phyloP scores from a whole-genome alignment of 2,113 vertebrate genomes.

The Sapayoa aenigma region DNA sequence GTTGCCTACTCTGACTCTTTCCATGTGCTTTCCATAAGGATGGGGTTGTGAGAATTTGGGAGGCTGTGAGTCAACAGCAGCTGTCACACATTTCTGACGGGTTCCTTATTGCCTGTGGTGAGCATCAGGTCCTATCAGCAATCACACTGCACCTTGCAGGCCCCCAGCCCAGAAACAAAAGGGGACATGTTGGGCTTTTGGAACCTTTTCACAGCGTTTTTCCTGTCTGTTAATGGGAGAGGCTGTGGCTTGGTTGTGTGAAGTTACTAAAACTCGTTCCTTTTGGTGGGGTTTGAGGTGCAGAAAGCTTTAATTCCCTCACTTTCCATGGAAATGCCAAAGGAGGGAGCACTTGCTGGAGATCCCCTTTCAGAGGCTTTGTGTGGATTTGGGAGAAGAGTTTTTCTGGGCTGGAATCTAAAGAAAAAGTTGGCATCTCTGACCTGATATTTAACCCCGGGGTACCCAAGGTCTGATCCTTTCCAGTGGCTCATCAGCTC shows the following conservation, averaged over 20 bases:
- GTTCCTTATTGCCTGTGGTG: background rate
- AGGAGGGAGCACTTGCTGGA: background rate
- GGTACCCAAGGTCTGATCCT: background rate
- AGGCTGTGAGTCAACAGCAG: constrained; percentile 36
- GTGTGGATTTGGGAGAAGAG: fast-evolving
- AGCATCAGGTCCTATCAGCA: background rate
- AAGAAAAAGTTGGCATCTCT: background rate
- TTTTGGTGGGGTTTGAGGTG: background rate
- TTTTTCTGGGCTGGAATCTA: background rate
- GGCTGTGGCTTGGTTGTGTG: background rate
- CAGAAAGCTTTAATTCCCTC: background rate
- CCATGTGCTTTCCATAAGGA: constrained; percentile 29
- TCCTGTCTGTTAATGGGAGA: background rate
- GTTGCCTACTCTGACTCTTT: background rate
- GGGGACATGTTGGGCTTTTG: fast-evolving
- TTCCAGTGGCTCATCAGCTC: background rate
- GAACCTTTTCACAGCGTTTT: background rate
- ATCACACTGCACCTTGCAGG: background rate
- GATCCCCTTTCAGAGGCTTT: background rate
- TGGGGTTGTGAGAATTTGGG: background rate
- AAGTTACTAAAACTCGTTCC: background rate
- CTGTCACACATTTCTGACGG: background rate
- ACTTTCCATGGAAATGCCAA: background rate
- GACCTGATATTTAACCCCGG: background rate
- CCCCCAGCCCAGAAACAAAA: background rate